Evolutionary conservation across 2,888 invertebrate species (phyloP).

Genomic region (Neoaliturus tenellus): DNA sequence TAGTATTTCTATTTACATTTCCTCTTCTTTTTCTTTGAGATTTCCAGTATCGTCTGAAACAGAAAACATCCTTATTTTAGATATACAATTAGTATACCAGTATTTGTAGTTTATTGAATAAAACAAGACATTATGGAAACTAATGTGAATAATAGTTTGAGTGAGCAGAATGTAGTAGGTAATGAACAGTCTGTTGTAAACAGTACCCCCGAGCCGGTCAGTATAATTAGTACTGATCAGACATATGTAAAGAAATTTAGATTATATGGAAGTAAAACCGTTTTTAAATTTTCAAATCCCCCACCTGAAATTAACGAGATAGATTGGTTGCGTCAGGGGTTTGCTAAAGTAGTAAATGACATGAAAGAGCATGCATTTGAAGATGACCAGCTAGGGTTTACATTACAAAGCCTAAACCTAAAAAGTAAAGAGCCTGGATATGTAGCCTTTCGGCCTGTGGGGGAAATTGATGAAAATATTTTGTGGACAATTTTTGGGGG

Average conservation of each 20-base stretch:
- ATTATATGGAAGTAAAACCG: neutral
- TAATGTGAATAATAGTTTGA: too few relatives aligned
- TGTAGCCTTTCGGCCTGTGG: conserved; percentile 16
- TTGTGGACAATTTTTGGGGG: conserved; percentile 43
- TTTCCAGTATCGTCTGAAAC: too few relatives aligned
- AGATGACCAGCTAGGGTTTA: conserved; percentile 22
- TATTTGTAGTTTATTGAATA: too few relatives aligned
- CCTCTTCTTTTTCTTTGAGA: too few relatives aligned
- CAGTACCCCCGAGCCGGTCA: neutral
- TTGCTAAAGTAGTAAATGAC: neutral
- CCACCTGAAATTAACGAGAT: neutral
- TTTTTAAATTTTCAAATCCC: conserved; percentile 6
- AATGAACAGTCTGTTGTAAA: too few relatives aligned
- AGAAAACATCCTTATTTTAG: too few relatives aligned
- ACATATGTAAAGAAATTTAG: conserved; percentile 36
- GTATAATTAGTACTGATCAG: neutral
- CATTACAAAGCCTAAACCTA: conserved; percentile 5
- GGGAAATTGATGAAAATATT: conserved; percentile 15
- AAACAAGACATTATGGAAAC: too few relatives aligned
- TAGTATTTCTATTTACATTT: too few relatives aligned
- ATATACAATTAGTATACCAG: too few relatives aligned
- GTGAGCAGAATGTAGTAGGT: too few relatives aligned
- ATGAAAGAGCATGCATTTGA: neutral
- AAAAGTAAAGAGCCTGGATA: conserved; percentile 20
- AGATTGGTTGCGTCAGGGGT: conserved; percentile 10